Evolutionary conservation across 2,888 invertebrate species (phyloP).

Genomic region (Drosophila peninsularis): DNA sequence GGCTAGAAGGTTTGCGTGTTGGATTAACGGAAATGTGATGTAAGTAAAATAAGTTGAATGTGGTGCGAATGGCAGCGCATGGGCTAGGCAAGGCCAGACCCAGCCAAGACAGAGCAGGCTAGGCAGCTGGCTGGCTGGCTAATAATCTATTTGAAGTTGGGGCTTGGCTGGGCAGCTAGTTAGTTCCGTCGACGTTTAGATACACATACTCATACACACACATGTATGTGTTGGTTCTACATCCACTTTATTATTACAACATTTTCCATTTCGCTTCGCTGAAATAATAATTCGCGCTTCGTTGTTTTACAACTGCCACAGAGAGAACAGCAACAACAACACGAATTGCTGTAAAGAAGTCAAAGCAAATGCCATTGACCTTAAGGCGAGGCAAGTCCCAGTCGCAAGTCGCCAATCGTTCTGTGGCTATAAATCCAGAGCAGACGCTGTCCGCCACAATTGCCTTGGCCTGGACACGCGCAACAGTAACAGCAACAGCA

Average conservation of each 20-base stretch:
- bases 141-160: slow-evolving; percentile 53
- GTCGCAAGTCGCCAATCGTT: slow-evolving; percentile 42
- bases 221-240: slow-evolving; percentile 1
- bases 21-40: slow-evolving; percentile 71
- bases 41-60: slow-evolving; percentile 52
- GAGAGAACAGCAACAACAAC: slow-evolving; percentile 20
- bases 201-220: neutral
- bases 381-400: slow-evolving; percentile 25
- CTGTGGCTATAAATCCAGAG: slow-evolving; percentile 75
- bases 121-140: slow-evolving; percentile 10
- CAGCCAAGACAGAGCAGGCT: neutral
- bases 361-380: slow-evolving; percentile 57
- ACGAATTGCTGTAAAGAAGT: slow-evolving; percentile 46
- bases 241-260: slow-evolving; percentile 78
- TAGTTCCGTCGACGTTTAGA: too few relatives aligned
- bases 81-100: slow-evolving; percentile 33
- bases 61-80: slow-evolving; percentile 34
- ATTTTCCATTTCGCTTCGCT: slow-evolving; percentile 77
- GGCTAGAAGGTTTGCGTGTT: slow-evolving; percentile 55
- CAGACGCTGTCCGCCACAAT: slow-evolving; percentile 63
- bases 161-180: slow-evolving; percentile 58
- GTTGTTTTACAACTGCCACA: slow-evolving; percentile 71
- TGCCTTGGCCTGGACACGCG: slow-evolving; percentile 73
- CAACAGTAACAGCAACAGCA: slow-evolving; percentile 3
- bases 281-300: slow-evolving; percentile 78